Conservation (phyloP, 1,140 invertebrate species). For the roundworm (Caenorhabditis elegans) region WBcel235 BX284605.5:6187501-6188000, state of each 20-base stretch:
- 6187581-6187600: not conserved
- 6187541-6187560: not conserved
- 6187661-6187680: not conserved
- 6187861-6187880: conserved; percentile 47
- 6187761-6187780: not conserved
- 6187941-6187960: conserved; percentile 32
- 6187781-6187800: not conserved
- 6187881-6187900: not conserved
- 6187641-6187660: not conserved
- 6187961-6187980: not conserved
- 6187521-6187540: conserved; percentile 1
- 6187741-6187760: not conserved
- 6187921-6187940: conserved; percentile 44
- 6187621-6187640: not conserved
- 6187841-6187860: conserved; percentile 44
- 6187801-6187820: conserved; percentile 33
- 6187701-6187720: not conserved
- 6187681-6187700: not conserved
- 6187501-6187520: not conserved
- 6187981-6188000: conserved; percentile 35
- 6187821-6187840: conserved; percentile 34
- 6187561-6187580: not conserved
- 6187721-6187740: not conserved
- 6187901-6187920: conserved; percentile 43
- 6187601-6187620: conserved; percentile 14